Evolutionary conservation across 2,797 vertebrate species (phyloP).

Genomic region (Poeciliopsis paucimaculata): DNA sequence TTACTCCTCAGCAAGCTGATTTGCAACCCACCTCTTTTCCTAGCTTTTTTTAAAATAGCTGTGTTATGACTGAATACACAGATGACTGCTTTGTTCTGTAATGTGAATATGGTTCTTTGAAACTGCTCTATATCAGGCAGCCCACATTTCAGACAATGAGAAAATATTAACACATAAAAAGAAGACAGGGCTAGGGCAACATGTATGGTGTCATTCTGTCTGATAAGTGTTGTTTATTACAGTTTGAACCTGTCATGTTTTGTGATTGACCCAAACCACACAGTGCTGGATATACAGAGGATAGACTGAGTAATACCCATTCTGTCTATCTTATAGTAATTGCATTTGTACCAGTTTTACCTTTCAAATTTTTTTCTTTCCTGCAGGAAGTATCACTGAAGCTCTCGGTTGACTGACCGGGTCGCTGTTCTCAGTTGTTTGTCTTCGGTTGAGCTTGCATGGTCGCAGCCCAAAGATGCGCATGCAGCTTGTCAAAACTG

Average conservation of each 20-base stretch:
- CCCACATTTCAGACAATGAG: not conserved
- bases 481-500: not conserved
- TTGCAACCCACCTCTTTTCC: not conserved
- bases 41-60: not conserved
- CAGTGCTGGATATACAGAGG: not conserved
- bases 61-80: not conserved
- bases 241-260: not conserved
- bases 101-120: not conserved
- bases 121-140: not conserved
- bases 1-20: conserved; percentile 2
- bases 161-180: not conserved
- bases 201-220: too few species aligned
- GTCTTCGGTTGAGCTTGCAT: too few species aligned
- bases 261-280: not conserved
- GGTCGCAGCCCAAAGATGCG: not conserved
- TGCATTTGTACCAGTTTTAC: not conserved
- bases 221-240: not conserved
- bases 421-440: not conserved
- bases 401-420: not conserved
- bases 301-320: not conserved
- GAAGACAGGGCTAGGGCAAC: too few species aligned
- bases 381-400: not conserved
- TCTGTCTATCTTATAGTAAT: not conserved
- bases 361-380: not conserved
- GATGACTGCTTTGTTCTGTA: conserved; percentile 1